Conservation (phyloP, 2,888 invertebrate genomes). For the Diadegma fenestrale region DNA sequence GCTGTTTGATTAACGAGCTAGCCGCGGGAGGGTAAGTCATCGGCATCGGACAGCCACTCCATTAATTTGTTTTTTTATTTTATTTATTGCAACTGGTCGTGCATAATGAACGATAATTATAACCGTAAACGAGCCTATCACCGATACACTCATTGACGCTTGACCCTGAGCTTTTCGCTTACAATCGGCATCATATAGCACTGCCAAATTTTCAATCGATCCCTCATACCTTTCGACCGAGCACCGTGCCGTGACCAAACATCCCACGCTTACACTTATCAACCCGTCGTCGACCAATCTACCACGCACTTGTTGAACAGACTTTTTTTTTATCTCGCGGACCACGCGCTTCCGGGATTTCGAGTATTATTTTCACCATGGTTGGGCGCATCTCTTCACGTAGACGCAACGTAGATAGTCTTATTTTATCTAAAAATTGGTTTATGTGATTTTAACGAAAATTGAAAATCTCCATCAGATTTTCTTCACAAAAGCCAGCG, state of each 20-base stretch:
- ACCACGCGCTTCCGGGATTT: not conserved
- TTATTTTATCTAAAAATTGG: not conserved
- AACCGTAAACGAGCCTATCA: not conserved
- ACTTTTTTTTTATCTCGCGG: slow-evolving; percentile 4
- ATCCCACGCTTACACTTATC: not conserved
- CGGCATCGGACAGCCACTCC: slow-evolving; percentile 77
- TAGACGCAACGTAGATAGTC: not conserved
- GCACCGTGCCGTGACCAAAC: not conserved
- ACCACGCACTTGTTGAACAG: slow-evolving; percentile 5
- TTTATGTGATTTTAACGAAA: slow-evolving; percentile 10
- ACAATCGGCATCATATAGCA: slow-evolving; percentile 42
- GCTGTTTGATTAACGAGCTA: slow-evolving; percentile 95
- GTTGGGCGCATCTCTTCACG: not conserved
- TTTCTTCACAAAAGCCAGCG: not conserved
- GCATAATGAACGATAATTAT: slow-evolving; percentile 26
- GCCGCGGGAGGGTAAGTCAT: slow-evolving; percentile 92
- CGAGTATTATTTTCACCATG: not conserved
- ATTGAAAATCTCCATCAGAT: not conserved
- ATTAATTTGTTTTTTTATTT: slow-evolving; percentile 64
- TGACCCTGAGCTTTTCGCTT: slow-evolving; percentile 50
- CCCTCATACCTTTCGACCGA: not conserved
- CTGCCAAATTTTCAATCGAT: slow-evolving; percentile 22
- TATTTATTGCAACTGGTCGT: slow-evolving; percentile 49
- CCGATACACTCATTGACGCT: slow-evolving; percentile 39
- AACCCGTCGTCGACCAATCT: not conserved